Percentiles rank a stretch among this genome's conserved stretches.
Conservation (phyloP, 2,113 vertebrate genomes). For the Monopterus albus region DNA sequence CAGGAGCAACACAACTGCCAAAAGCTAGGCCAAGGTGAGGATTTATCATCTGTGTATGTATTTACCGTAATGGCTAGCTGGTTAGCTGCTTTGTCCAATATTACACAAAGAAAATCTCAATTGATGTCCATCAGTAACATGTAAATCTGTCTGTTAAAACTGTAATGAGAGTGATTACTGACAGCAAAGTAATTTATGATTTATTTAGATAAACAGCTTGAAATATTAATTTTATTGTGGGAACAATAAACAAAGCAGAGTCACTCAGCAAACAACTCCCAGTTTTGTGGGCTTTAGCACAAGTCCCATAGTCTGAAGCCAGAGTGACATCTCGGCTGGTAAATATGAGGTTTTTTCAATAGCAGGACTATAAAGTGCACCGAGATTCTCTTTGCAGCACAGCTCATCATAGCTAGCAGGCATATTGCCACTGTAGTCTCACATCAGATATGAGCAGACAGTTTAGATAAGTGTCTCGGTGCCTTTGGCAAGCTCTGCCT, state of each 20-base stretch:
- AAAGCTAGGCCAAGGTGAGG: constrained; percentile 89
- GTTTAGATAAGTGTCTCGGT: constrained; percentile 72
- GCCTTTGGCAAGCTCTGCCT: constrained; percentile 61
- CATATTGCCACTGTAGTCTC: constrained; percentile 54
- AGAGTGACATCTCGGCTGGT: constrained; percentile 34
- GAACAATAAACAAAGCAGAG: constrained; percentile 44
- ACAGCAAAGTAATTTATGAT: constrained; percentile 11
- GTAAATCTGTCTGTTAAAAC: neutral
- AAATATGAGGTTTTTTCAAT: constrained; percentile 15
- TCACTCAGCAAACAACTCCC: constrained; percentile 36
- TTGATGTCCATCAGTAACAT: neutral
- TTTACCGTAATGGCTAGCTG: neutral
- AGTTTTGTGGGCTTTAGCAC: constrained; percentile 39
- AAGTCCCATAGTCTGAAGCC: constrained; percentile 7
- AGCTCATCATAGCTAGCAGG: constrained; percentile 28
- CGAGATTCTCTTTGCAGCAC: constrained; percentile 1
- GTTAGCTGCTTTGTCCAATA: neutral
- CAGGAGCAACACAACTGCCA: constrained; percentile 93
- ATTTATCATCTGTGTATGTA: neutral
- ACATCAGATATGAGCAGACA: constrained; percentile 62
- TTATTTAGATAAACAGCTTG: constrained; percentile 43
- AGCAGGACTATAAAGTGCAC: constrained; percentile 22
- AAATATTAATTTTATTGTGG: constrained; percentile 32
- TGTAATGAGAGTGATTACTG: neutral
- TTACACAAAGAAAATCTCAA: neutral